Conservation (phyloP, 2,888 invertebrate genomes). For the Drosophila mimetica region DNA sequence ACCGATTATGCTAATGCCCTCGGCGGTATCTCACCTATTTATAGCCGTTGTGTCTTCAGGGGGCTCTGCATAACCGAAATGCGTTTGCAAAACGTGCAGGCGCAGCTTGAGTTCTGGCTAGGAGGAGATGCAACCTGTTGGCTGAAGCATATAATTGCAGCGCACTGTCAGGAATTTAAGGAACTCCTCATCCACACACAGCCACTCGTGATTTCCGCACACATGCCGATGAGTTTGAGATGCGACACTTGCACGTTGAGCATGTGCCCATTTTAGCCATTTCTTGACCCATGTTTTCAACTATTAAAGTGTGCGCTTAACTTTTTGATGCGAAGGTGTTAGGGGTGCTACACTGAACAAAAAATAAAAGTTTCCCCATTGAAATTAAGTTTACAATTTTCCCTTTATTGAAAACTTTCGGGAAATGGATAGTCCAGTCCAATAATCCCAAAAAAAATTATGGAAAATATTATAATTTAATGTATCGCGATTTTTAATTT, state of each 20-base stretch:
- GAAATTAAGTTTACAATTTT: too few relatives aligned
- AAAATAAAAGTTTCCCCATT: too few relatives aligned
- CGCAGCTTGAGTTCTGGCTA: not conserved
- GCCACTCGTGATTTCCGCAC: conserved; percentile 10
- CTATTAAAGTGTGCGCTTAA: not conserved
- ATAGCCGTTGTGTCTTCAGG: conserved; percentile 17
- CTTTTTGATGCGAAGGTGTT: conserved; percentile 2
- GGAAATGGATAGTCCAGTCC: too few relatives aligned
- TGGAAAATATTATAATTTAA: too few relatives aligned
- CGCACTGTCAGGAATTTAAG: not conserved
- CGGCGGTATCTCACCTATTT: conserved; percentile 18
- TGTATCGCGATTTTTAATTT: too few relatives aligned
- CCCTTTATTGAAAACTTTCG: too few relatives aligned
- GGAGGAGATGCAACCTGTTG: not conserved
- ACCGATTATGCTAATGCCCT: conserved; percentile 28
- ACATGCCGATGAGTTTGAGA: conserved; percentile 1
- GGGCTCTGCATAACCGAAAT: conserved; percentile 38
- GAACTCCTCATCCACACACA: not conserved
- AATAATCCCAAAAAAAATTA: too few relatives aligned
- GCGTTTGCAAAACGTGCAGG: conserved; percentile 41
- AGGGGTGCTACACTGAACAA: not conserved
- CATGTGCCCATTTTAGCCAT: conserved; percentile 8
- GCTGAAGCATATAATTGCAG: conserved; percentile 12
- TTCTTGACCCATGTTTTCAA: not conserved
- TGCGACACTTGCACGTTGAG: conserved; percentile 15